A percentile compares a stretch with the other conserved stretches of the same genome.
Evolutionary conservation across 2,113 vertebrate genomes (phyloP).

Genomic region (Azemiops feae): DNA sequence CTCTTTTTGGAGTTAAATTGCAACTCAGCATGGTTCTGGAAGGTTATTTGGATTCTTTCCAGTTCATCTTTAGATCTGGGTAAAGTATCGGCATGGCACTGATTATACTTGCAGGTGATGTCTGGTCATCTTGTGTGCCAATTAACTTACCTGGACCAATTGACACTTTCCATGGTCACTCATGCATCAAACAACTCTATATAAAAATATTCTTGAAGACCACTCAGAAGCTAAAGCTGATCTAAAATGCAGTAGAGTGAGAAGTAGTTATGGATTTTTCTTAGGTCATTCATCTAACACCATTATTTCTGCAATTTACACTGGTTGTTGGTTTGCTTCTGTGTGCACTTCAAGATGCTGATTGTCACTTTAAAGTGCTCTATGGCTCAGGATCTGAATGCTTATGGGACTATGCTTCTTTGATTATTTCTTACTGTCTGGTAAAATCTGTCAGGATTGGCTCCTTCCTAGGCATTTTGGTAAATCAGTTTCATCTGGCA

Average conservation of each 20-base stretch:
- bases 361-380: background rate
- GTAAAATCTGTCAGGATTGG: background rate
- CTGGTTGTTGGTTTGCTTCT: background rate
- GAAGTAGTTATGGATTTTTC: background rate
- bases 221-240: background rate
- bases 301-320: background rate
- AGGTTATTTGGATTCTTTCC: background rate
- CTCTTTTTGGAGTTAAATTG: background rate
- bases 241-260: background rate
- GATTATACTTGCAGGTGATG: background rate
- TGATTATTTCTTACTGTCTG: background rate
- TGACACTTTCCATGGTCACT: background rate
- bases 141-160: background rate
- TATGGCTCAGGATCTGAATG: background rate
- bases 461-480: background rate
- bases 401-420: background rate
- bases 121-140: background rate
- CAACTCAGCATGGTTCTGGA: background rate
- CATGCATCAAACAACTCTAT: background rate
- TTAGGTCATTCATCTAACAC: background rate
- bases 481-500: background rate
- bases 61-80: background rate
- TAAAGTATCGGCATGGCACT: background rate
- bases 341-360: background rate
- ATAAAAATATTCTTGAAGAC: background rate